A percentile compares a stretch with the other conserved stretches of the same genome.
These are phyloP conservation scores for Luperina nickerlii DNA, from an alignment of 2,888 invertebrate genomes.

Conservation along the genomic window DNA sequence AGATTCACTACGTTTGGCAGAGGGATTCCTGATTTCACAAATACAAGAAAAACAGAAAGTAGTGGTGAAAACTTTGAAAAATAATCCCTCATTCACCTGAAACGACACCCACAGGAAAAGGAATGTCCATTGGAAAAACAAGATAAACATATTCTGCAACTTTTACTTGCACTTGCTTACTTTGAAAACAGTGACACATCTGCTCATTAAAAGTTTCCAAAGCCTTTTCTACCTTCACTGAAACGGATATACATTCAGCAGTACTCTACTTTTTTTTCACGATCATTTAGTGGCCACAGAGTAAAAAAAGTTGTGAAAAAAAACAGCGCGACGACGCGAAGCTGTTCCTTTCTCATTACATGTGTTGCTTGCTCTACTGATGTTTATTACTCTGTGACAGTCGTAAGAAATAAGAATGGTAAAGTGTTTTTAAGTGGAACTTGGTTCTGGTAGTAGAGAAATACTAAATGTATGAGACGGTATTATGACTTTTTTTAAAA, in stretches of 20 bases:
- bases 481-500: neutral
- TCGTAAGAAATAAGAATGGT: neutral
- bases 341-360: slow-evolving; percentile 55
- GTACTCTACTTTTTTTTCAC: slow-evolving; percentile 29
- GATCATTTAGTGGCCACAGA: slow-evolving; percentile 44
- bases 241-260: slow-evolving; percentile 31
- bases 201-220: slow-evolving; percentile 60
- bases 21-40: too few relatives aligned
- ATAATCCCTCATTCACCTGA: neutral
- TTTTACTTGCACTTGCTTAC: slow-evolving; percentile 33
- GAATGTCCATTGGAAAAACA: slow-evolving; percentile 6
- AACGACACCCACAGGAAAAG: neutral
- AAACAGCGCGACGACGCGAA: slow-evolving; percentile 1
- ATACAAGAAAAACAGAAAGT: neutral
- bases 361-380: slow-evolving; percentile 32
- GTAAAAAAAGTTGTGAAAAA: slow-evolving; percentile 29
- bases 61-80: neutral
- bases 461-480: neutral
- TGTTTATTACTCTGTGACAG: slow-evolving; percentile 38
- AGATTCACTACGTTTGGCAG: neutral
- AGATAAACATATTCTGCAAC: slow-evolving; percentile 21
- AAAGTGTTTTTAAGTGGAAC: slow-evolving; percentile 10
- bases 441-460: neutral
- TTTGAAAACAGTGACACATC: slow-evolving; percentile 47
- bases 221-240: slow-evolving; percentile 38